Percentiles rank a stretch among this genome's conserved stretches.
These are phyloP conservation scores for Lycocorax pyrrhopterus DNA, from an alignment of 2,113 vertebrate species.

Conservation along the genomic window DNA sequence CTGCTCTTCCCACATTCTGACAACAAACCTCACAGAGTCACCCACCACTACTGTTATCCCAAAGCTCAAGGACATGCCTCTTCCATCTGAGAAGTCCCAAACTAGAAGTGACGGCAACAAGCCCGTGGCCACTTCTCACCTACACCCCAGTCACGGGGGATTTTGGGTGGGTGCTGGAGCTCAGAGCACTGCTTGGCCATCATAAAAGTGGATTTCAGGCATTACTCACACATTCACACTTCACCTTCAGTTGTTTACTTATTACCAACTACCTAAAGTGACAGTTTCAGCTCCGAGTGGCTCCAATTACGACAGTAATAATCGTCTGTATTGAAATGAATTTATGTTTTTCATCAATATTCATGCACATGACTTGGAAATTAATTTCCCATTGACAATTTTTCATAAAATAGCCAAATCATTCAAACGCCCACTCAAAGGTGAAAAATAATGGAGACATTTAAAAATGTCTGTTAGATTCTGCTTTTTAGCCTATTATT, in stretches of 20 bases:
- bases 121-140: background rate
- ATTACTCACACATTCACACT: background rate
- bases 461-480: background rate
- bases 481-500: background rate
- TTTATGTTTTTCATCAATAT: slow-evolving; percentile 10
- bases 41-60: background rate
- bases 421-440: background rate
- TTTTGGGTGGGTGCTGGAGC: background rate
- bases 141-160: fast-evolving
- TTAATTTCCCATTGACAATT: slow-evolving; percentile 28
- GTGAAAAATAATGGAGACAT: background rate
- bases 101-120: fast-evolving
- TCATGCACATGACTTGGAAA: slow-evolving; percentile 14
- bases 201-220: background rate
- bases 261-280: background rate
- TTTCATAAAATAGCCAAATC: background rate
- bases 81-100: background rate
- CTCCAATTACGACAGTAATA: slow-evolving; percentile 12
- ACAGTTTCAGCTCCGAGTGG: background rate
- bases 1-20: background rate
- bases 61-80: background rate
- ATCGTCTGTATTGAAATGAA: background rate
- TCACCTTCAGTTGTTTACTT: background rate
- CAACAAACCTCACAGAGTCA: background rate
- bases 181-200: background rate